Conservation (phyloP, 2,797 vertebrate genomes). For the Lateolabrax maculatus region DNA sequence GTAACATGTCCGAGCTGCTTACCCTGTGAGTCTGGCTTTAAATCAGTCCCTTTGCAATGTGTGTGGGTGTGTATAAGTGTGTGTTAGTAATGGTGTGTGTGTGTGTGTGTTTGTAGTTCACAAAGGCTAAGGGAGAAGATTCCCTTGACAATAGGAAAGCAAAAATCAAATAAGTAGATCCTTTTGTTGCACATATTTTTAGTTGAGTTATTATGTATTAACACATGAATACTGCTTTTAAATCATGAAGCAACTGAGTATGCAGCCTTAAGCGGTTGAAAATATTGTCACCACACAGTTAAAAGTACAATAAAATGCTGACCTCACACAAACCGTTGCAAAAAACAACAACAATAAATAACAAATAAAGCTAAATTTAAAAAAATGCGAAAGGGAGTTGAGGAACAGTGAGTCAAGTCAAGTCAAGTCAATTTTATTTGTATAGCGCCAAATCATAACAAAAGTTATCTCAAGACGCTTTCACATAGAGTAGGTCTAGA, state of each 20-base stretch:
- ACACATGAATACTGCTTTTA: background rate
- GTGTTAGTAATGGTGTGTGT: background rate
- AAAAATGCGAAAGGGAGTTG: background rate
- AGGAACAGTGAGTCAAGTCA: background rate
- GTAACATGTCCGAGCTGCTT: conserved; percentile 99
- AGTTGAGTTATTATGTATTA: background rate
- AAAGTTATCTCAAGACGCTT: too few species aligned
- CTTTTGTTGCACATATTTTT: conserved; percentile 6
- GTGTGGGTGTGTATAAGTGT: conserved; percentile 6
- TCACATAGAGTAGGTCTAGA: too few species aligned
- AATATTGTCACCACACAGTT: background rate
- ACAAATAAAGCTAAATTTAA: background rate
- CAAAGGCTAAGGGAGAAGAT: background rate
- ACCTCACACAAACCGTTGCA: background rate
- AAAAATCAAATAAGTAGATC: background rate
- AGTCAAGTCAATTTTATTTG: too few species aligned
- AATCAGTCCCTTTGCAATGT: conserved; percentile 52
- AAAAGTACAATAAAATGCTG: conserved; percentile 3
- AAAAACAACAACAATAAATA: background rate
- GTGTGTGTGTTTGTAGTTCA: background rate
- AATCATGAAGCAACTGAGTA: background rate
- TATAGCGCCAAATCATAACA: too few species aligned
- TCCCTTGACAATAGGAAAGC: background rate
- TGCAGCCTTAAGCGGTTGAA: conserved; percentile 4
- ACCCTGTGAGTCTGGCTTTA: conserved; percentile 95